These are phyloP conservation scores for Hirtodrosophila histrioides DNA, from an alignment of 2,888 invertebrate species.

Conservation along the genomic window DNA sequence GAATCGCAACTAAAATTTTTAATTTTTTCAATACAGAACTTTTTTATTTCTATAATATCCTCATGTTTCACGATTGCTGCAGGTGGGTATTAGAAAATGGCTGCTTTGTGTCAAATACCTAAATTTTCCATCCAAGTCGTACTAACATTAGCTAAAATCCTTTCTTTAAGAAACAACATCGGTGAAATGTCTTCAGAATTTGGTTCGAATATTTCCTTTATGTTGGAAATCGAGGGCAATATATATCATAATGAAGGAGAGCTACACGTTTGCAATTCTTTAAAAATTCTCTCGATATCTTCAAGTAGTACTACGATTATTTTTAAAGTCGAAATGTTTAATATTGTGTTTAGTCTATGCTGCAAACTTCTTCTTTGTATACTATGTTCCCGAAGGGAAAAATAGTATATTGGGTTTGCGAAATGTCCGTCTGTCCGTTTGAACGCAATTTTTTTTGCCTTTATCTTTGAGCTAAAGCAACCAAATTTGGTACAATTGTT, in stretches of 20 bases:
- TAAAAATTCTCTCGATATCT: slow-evolving; percentile 12
- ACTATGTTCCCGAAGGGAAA: no score
- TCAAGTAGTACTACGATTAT: neutral
- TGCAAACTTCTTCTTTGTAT: no score
- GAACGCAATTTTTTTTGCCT: no score
- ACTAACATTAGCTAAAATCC: neutral
- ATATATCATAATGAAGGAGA: neutral
- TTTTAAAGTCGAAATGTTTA: slow-evolving; percentile 1
- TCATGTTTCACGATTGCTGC: slow-evolving; percentile 1
- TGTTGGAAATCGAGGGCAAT: neutral
- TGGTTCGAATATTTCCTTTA: neutral
- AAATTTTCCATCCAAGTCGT: neutral
- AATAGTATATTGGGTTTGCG: no score
- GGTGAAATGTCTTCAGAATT: neutral
- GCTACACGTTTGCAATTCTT: slow-evolving; percentile 12
- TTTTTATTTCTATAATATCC: slow-evolving; percentile 1
- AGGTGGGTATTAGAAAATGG: slow-evolving; percentile 1
- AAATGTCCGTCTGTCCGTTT: no score
- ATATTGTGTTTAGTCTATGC: slow-evolving; percentile 10
- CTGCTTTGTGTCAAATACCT: slow-evolving; percentile 1
- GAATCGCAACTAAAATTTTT: neutral
- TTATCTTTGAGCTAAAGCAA: no score
- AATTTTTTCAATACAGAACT: neutral
- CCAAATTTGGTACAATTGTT: no score
- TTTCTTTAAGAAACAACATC: neutral